These are phyloP conservation scores for Solenopsis fugax DNA, from an alignment of 1,140 invertebrate genomes.

Conservation along the genomic window DNA sequence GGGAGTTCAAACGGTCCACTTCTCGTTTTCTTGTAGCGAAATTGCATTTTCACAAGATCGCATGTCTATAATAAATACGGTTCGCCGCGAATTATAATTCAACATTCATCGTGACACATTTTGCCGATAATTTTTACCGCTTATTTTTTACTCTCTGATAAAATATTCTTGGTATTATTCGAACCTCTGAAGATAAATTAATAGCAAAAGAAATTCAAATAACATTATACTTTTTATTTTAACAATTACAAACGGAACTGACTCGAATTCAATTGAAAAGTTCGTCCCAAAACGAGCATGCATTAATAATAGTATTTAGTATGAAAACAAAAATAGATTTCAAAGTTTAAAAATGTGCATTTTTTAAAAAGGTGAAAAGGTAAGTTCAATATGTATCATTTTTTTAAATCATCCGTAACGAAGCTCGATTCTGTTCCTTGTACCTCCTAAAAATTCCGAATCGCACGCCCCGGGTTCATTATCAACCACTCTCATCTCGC, in stretches of 20 bases:
- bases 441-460: conserved; percentile 40
- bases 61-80: conserved; percentile 82
- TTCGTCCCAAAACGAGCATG: not conserved
- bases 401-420: not conserved
- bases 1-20: not conserved
- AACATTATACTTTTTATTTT: not conserved
- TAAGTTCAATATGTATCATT: conserved; percentile 9
- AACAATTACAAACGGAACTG: not conserved
- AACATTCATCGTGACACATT: not conserved
- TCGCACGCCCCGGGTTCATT: conserved; percentile 44
- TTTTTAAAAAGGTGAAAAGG: not conserved
- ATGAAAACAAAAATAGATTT: not conserved
- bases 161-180: not conserved
- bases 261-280: not conserved
- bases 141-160: not conserved
- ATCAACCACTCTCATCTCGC: conserved; percentile 57
- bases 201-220: not conserved
- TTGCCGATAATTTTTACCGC: not conserved
- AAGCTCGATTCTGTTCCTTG: conserved; percentile 31
- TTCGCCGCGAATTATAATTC: conserved; percentile 1
- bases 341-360: not conserved
- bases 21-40: conserved; percentile 61
- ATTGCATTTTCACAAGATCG: conserved; percentile 83
- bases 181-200: not conserved
- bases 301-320: not conserved